Percentiles rank a stretch among this genome's conserved stretches.
Evolutionary conservation across 2,113 vertebrate genomes (phyloP).

Genomic region (Chrysemys picta): DNA sequence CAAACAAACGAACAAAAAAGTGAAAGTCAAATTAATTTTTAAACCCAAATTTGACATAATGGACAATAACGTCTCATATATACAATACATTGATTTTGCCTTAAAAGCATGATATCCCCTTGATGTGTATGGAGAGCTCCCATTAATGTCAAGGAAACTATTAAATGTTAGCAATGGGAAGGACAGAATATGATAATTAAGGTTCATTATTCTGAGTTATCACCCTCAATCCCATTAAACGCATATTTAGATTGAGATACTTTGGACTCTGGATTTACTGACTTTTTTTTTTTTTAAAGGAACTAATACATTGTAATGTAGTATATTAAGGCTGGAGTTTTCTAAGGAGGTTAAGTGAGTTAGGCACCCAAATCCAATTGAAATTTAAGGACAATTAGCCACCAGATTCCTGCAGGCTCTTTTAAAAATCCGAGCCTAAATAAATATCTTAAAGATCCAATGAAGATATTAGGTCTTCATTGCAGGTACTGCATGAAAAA

Average conservation of each 20-base stretch:
- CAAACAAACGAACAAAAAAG: conserved; percentile 22
- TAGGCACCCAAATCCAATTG: not conserved
- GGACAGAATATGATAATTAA: not conserved
- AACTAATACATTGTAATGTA: not conserved
- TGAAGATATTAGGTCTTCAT: conserved; percentile 3
- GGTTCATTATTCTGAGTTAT: not conserved
- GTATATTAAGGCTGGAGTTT: conserved; percentile 16
- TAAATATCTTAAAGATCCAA: conserved; percentile 52
- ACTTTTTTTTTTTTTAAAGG: not conserved
- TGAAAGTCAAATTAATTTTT: conserved; percentile 10
- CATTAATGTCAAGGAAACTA: not conserved
- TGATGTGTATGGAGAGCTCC: not conserved
- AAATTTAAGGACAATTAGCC: conserved; percentile 12
- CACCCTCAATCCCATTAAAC: not conserved
- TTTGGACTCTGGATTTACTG: not conserved
- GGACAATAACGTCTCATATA: not conserved
- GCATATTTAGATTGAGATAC: not conserved
- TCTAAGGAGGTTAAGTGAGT: conserved; percentile 39
- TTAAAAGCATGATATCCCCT: not conserved
- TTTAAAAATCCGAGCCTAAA: conserved; percentile 33
- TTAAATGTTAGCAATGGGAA: not conserved
- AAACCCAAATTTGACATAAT: not conserved
- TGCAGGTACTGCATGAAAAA: not conserved
- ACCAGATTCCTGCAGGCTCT: not conserved
- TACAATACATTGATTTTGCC: not conserved